Evolutionary conservation across 1,140 invertebrate genomes (phyloP), one percentile per base, ranked within the genome.

Genomic region (Forficula auricularia): DNA sequence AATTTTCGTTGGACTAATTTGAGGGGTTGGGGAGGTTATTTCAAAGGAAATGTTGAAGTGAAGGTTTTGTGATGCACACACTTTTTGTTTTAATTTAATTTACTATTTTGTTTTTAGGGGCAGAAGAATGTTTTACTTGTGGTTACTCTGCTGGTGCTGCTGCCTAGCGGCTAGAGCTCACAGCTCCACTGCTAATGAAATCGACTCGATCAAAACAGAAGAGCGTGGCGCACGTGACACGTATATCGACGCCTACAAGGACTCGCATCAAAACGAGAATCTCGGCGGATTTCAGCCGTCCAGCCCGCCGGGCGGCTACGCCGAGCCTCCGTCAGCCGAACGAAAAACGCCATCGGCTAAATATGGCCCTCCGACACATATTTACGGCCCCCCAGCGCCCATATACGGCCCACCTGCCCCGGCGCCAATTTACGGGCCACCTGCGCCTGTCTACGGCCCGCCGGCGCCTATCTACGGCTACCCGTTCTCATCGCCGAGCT

Each of bases 391-490:
- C 38, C 16, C 38, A 32, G n/a, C n/a, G 20, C 19, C 38, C 38
- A 4, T 4, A 14, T 13, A 40, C n/a, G 19, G 38, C 19, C 16
- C 34, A 18, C 16, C 38, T 6, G 13, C 38, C 15, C 9, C 8
- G 36, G n/a, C 32, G 10, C 10, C n/a, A 36, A 12, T 3, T 19
- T 43, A 38, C 19, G 42, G 33, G 1, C 12, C 16, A 36, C 34
- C 33, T 2, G 22, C 19, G 8, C 42, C 42, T 12, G 33, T 32
- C 27, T 43, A 43, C 34, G 32, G 33, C 19, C 9, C 41, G 7
- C 42, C 3, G 2, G 31, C n/a, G 2, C 19, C 40, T 10, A 58
- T 57, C 56, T 58, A 57, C 60, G 52, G 59, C 53, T 39, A 35
- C 19, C 42, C 50, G 40, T 32, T 53, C 46, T 8, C 42, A 34